Percentiles rank a stretch among this genome's conserved stretches.
phyloP scores from a whole-genome alignment of 2,797 vertebrate species.

The Notoglanidium macrostoma region DNA sequence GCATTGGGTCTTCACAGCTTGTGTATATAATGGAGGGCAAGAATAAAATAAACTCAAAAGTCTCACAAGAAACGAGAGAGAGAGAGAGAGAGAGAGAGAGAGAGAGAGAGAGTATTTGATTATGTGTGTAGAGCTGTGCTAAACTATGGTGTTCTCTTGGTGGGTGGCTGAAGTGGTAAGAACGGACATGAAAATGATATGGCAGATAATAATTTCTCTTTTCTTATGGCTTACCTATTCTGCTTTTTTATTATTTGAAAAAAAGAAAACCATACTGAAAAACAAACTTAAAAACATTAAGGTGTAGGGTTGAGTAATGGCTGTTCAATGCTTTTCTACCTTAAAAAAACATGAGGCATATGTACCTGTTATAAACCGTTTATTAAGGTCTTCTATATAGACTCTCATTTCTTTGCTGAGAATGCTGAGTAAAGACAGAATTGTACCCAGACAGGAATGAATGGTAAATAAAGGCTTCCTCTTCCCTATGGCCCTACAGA shows the following conservation, averaged over 20 bases:
- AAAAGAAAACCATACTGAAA: background rate
- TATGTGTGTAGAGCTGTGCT: conserved; percentile 33
- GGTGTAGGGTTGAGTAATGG: background rate
- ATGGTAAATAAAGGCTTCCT: background rate
- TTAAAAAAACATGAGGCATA: background rate
- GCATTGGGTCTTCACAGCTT: background rate
- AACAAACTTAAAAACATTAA: background rate
- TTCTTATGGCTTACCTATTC: background rate
- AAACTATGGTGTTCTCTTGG: conserved; percentile 31
- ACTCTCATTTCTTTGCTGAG: background rate
- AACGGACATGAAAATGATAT: conserved; percentile 48
- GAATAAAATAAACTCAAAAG: background rate
- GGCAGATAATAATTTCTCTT: conserved; percentile 32
- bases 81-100: background rate
- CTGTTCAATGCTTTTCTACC: background rate
- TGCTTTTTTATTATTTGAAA: background rate
- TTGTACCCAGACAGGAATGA: conserved; percentile 6
- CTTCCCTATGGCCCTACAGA: background rate
- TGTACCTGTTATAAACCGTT: background rate
- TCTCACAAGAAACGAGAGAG: background rate
- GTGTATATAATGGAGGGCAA: background rate
- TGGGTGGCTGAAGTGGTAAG: conserved; percentile 35
- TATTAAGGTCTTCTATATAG: background rate
- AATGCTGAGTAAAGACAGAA: conserved; percentile 7
- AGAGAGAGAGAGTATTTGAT: background rate